Conservation (phyloP, 2,113 vertebrate species). For the Hyperoodon ampullatus region DNA sequence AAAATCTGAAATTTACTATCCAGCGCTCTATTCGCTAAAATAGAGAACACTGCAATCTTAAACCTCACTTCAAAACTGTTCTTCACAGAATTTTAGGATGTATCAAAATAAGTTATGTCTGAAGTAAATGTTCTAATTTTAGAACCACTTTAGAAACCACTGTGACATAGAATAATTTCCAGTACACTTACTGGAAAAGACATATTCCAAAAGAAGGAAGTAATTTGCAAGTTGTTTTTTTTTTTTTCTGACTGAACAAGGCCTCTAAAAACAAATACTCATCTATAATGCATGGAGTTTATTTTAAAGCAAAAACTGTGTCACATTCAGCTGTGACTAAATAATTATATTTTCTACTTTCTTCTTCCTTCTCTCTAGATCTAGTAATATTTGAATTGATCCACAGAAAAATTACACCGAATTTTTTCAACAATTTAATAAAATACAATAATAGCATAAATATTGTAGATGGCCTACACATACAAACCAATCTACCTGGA, state of each 20-base stretch:
- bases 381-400: conserved; percentile 30
- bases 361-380: background rate
- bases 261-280: conserved; percentile 63
- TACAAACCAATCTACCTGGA: background rate
- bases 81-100: conserved; percentile 56
- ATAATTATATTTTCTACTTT: conserved; percentile 36
- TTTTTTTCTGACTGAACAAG: conserved; percentile 15
- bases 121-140: conserved; percentile 73
- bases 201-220: conserved; percentile 56
- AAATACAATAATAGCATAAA: background rate
- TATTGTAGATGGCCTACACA: background rate
- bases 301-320: conserved; percentile 66
- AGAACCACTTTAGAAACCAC: conserved; percentile 5
- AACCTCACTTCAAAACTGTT: conserved; percentile 25
- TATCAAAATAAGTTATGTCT: conserved; percentile 43
- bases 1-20: conserved; percentile 48
- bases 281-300: conserved; percentile 63
- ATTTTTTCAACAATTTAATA: conserved; percentile 45
- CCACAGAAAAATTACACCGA: conserved; percentile 25
- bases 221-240: conserved; percentile 38
- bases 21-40: conserved; percentile 22
- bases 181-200: conserved; percentile 61
- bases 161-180: conserved; percentile 54
- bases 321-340: conserved; percentile 48
- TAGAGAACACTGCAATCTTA: conserved; percentile 31